A percentile compares a stretch with the other conserved stretches of the same genome.
Conservation (phyloP, 2,797 vertebrate species). For the Molossus alvarezi region DNA sequence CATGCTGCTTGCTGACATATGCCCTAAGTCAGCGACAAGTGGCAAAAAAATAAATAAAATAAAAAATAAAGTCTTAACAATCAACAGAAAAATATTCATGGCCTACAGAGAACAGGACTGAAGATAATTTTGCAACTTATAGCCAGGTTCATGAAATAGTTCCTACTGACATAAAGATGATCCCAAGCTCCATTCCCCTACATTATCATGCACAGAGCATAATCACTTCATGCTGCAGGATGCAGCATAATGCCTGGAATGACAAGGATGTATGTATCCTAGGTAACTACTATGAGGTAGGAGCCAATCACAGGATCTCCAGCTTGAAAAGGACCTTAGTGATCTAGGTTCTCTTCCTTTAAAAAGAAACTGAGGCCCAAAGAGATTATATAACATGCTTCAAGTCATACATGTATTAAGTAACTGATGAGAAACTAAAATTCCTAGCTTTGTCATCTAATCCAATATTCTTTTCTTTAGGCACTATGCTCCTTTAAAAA, state of each 20-base stretch:
- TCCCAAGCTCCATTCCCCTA: background rate
- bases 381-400: slow-evolving; percentile 34
- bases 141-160: background rate
- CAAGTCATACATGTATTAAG: slow-evolving; percentile 9
- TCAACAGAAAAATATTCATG: slow-evolving; percentile 18
- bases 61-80: background rate
- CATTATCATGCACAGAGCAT: background rate
- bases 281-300: background rate
- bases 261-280: background rate
- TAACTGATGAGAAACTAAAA: slow-evolving; percentile 64
- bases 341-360: slow-evolving; percentile 45
- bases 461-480: slow-evolving; percentile 36
- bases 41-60: background rate
- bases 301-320: background rate
- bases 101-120: background rate
- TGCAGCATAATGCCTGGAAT: background rate
- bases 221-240: background rate
- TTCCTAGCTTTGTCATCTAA: slow-evolving; percentile 35
- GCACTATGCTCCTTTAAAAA: background rate
- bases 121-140: background rate
- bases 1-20: background rate
- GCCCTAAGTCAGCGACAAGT: background rate
- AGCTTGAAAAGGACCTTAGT: slow-evolving; percentile 35
- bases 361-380: slow-evolving; percentile 58
- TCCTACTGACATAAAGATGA: background rate